These are phyloP conservation scores for Danio tinwini DNA, from an alignment of 2,797 vertebrate species.

Conservation along the genomic window DNA sequence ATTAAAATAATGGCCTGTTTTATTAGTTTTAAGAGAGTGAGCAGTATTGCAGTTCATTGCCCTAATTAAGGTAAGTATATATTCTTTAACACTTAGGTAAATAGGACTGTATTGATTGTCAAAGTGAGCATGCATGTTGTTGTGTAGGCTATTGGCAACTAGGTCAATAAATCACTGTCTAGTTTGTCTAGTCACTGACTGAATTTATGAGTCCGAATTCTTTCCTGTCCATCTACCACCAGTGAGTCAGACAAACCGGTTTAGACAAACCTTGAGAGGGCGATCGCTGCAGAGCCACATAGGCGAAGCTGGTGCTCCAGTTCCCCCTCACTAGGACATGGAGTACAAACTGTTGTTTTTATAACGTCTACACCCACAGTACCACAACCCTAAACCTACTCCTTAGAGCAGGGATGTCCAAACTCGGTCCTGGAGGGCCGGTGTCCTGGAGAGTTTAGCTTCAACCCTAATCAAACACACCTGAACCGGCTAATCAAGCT, in stretches of 20 bases:
- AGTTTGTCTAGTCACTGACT: background rate
- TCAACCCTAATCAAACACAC: too few species aligned
- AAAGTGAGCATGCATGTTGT: background rate
- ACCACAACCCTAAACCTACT: too few species aligned
- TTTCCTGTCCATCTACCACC: constrained; percentile 10
- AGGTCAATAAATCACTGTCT: background rate
- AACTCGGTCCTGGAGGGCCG: too few species aligned
- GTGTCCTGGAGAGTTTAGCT: too few species aligned
- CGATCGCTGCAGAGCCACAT: too few species aligned
- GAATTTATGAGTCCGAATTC: constrained; percentile 18
- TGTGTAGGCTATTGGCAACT: background rate
- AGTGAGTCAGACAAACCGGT: constrained; percentile 20
- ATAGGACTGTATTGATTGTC: constrained; percentile 35
- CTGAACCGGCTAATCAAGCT: too few species aligned
- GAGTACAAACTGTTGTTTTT: too few species aligned
- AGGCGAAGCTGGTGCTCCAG: too few species aligned
- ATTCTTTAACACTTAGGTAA: background rate
- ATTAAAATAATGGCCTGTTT: constrained; percentile 5
- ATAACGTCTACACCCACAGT: too few species aligned
- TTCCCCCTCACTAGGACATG: too few species aligned
- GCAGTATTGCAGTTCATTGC: background rate
- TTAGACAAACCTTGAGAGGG: background rate
- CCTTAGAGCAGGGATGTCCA: too few species aligned
- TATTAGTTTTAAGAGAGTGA: background rate
- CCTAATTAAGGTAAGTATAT: constrained; percentile 13